Evolutionary conservation across 2,113 vertebrate species (phyloP), one percentile per base, ranked within the genome.

Genomic region (Trematocara marginatum): DNA sequence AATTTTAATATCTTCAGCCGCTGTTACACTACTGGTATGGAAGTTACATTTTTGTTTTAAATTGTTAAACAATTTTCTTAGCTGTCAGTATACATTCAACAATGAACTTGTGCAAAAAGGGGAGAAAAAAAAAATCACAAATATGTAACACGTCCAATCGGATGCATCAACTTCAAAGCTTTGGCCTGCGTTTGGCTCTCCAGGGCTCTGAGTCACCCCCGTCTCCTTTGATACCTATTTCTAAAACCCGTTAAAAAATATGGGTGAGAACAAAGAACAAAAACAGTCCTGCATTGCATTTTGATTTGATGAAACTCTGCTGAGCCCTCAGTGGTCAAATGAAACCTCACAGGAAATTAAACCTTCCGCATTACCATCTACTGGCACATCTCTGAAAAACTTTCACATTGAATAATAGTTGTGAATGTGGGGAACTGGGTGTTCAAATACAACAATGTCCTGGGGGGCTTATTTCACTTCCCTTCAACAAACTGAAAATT

Each of bases 1-100:
- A 45, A 23, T 69, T 31, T 83, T 12, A 38, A 51, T 71, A 23
- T 83, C 59, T 86, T 38, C 61, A 89, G 79, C 80, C 56, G 84
- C 80, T 35, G 57, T 87, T 51, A 87, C 86, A 88, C 80, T 49
- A 84, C 29, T 81, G 11, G 52, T 81, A 79, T 91, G 79, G 83
- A 80, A 80, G 83, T 80, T 40, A 84, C 0, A 47, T 29, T 29
- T 0, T 34, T 13, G 4, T 59, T 54, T 18, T 3, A 82, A 90
- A 87, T 56, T 74, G 64, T 89, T 81, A 20, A 56, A 76, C 79
- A 83, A 74, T 79, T 83, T 78, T 76, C 51, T 78, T 83, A 83
- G 78, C 69, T 74, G 88, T 88, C 66, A 59, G 84, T 80, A 82
- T 93, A 93, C 91, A 93, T 95, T 94, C 90, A 94, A 91, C 76